Conservation (phyloP, 1,140 invertebrate species). For the Caerostris extrusa region DNA sequence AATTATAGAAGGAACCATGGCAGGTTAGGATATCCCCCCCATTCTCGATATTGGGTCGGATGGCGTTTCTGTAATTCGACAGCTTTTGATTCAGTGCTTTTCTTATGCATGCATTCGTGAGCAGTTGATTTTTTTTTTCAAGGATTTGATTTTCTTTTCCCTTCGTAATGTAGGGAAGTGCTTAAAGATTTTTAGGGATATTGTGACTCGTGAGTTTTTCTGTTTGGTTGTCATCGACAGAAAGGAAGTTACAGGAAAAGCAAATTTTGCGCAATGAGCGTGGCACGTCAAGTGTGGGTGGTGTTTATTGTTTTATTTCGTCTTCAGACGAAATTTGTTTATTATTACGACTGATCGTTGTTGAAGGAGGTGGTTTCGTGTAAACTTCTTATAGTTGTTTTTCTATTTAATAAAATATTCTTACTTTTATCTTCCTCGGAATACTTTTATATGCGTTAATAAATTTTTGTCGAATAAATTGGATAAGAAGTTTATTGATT, state of each 20-base stretch:
- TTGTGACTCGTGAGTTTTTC: neutral
- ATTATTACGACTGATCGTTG: neutral
- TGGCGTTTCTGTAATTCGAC: neutral
- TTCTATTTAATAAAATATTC: neutral
- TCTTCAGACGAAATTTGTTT: neutral
- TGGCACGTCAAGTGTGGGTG: neutral
- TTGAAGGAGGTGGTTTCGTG: neutral
- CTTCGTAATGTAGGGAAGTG: neutral
- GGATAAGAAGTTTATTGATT: no score
- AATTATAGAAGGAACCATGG: slow-evolving; percentile 62
- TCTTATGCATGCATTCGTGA: slow-evolving; percentile 15
- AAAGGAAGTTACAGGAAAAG: neutral
- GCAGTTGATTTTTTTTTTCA: slow-evolving; percentile 6
- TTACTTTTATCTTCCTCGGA: no score
- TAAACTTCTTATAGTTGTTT: neutral
- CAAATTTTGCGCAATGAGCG: slow-evolving; percentile 1
- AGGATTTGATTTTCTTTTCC: neutral
- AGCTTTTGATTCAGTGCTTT: slow-evolving; percentile 6
- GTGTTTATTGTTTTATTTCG: neutral
- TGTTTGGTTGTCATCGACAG: neutral
- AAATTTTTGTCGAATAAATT: no score
- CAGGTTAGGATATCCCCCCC: slow-evolving; percentile 36
- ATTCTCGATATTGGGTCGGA: neutral
- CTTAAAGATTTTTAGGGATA: neutral
- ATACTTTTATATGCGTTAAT: no score